Base-by-base conservation (phyloP, 2,113 vertebrate species). In the Pteropus alecto region DNA sequence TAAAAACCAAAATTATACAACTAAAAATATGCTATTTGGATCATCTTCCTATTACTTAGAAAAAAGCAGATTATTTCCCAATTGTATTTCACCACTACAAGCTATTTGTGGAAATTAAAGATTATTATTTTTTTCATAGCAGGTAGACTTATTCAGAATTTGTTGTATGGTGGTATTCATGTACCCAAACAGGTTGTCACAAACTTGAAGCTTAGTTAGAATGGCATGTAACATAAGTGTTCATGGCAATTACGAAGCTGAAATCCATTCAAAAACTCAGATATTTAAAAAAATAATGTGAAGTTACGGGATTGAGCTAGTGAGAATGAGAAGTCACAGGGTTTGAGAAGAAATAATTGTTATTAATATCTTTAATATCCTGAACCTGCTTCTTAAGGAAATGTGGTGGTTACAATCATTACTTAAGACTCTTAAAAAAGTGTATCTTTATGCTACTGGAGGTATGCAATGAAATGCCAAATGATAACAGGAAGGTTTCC, bases 281-380 rank as follows among this genome's bases (percentile, higher is more conserved):
- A 77, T 48, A 84, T 58, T 94, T 96, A 70, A 95, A 96, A 92
- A 92, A 92, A 76, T 63, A 81, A 83, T 79, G 67, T 85, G 7
- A 71, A 84, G 46, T 71, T 93, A n/a, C 7, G 87, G 24, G 4
- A 88, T 10, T 90, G 38, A 87, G 15, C 5, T 73, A 68, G 24
- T 71, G 11, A 71, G 5, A 82, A 14, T 76, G 24, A 14, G 24
- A 79, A 84, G 38, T 74, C 18, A 60, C 83, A 73, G 67, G 6
- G n/a, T 63, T 74, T 93, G 76, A 74, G 28, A 95, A 95, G 43
- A 93, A 90, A 43, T n/a, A 90, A 89, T 61, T 96, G 63, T 78
- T 96, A 83, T 91, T 85, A 83, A 86, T 88, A 85, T 41, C 26
- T 95, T 91, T 93, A 87, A 76, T 88, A 84, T 41, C 46, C 14